Evolutionary conservation across 92 coral and sea anemone genomes (phyloP).

Genomic region (Chrysogorgia sp.): DNA sequence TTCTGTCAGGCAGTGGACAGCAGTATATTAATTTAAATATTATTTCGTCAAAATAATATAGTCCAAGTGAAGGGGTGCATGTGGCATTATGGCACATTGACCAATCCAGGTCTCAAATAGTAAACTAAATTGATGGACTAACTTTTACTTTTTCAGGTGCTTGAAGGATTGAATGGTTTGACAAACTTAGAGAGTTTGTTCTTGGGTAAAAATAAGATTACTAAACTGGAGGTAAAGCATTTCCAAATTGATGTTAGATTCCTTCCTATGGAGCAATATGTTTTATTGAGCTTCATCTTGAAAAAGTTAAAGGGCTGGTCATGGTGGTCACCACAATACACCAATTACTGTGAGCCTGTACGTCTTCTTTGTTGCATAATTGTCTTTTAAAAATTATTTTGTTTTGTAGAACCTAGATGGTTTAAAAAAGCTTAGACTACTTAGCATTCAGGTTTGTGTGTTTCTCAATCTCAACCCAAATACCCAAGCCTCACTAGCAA

Average conservation of each 20-base stretch:
- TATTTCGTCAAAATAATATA: too few species aligned
- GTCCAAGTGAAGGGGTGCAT: too few species aligned
- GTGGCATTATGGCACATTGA: too few species aligned
- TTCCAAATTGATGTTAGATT: too few species aligned
- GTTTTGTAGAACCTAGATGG: conserved; percentile 73
- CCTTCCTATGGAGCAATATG: too few species aligned
- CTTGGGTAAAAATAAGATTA: conserved; percentile 96
- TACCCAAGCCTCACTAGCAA: too few species aligned
- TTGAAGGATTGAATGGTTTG: conserved; percentile 79
- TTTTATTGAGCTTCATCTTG: neutral
- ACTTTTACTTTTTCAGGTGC: conserved; percentile 50
- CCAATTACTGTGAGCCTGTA: neutral
- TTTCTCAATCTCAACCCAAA: too few species aligned
- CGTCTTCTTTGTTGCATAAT: neutral
- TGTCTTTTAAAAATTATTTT: neutral
- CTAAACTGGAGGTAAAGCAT: conserved; percentile 71
- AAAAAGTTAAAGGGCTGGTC: neutral
- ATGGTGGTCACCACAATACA: too few species aligned
- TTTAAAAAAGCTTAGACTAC: conserved; percentile 72
- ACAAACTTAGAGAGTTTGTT: conserved; percentile 80
- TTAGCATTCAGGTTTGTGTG: conserved; percentile 79
- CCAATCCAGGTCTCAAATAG: too few species aligned
- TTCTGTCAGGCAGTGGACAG: too few species aligned
- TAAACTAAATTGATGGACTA: neutral
- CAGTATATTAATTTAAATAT: too few species aligned